Evolutionary conservation across 2,797 vertebrate species (phyloP).

Genomic region (Loris lydekkerianus): DNA sequence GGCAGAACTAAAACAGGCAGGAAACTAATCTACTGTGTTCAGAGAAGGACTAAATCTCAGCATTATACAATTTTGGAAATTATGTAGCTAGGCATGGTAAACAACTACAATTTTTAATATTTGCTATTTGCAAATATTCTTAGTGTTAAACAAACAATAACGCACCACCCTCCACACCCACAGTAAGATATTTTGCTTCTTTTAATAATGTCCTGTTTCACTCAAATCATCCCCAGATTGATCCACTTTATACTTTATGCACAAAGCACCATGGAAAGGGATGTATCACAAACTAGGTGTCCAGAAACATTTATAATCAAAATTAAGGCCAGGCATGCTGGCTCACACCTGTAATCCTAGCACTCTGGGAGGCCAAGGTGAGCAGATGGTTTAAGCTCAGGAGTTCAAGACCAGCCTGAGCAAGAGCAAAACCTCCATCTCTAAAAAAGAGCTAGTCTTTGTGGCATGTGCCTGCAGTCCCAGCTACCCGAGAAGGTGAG

Average conservation of each 20-base stretch:
- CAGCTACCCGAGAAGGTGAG: no score
- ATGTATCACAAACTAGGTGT: neutral
- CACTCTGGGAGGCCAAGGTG: no score
- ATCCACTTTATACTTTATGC: neutral
- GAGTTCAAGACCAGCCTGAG: no score
- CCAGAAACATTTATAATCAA: neutral
- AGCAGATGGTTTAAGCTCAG: no score
- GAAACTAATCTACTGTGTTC: neutral
- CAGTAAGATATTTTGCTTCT: neutral
- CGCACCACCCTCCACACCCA: rapidly evolving
- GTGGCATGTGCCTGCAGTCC: no score
- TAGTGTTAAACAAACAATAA: neutral
- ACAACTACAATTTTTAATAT: slow-evolving; percentile 29
- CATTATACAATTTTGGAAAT: neutral
- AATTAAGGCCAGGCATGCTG: neutral
- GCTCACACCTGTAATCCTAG: no score
- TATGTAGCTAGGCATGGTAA: neutral
- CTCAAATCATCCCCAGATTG: neutral
- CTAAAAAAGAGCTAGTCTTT: no score
- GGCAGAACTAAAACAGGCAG: neutral
- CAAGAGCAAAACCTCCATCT: no score
- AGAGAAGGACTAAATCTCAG: neutral
- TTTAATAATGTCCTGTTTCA: neutral
- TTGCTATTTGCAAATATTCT: slow-evolving; percentile 41
- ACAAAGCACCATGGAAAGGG: neutral